Evolutionary conservation across 2,888 invertebrate species (phyloP).

Genomic region (Matsumyia berberina): DNA sequence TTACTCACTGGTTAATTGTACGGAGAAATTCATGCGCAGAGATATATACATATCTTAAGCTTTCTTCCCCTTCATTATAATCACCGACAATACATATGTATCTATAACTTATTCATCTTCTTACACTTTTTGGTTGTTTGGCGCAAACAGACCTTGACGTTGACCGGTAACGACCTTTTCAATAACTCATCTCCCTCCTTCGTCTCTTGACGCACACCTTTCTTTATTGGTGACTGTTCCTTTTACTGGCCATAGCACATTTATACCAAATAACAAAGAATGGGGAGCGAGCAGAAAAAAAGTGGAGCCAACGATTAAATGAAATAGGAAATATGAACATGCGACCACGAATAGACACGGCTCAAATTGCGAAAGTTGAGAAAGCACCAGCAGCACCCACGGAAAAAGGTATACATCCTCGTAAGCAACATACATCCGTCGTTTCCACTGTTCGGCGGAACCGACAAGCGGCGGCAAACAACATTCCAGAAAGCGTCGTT

Average conservation of each 20-base stretch:
- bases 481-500: slow-evolving; percentile 73
- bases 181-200: slow-evolving; percentile 23
- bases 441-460: slow-evolving; percentile 41
- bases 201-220: background rate
- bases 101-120: slow-evolving; percentile 20
- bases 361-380: slow-evolving; percentile 13
- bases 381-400: slow-evolving; percentile 25
- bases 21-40: slow-evolving; percentile 19
- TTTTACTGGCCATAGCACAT: background rate
- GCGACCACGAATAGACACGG: background rate
- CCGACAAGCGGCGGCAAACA: slow-evolving; percentile 55
- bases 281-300: slow-evolving; percentile 8
- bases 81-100: background rate
- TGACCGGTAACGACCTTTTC: slow-evolving; percentile 73
- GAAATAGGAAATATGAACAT: too few species aligned
- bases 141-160: slow-evolving; percentile 73
- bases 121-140: slow-evolving; percentile 30
- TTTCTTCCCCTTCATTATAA: background rate
- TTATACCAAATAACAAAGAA: slow-evolving; percentile 11
- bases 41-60: background rate
- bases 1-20: background rate
- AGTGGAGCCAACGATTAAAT: too few species aligned
- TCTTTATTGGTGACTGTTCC: too few species aligned
- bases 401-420: slow-evolving; percentile 33
- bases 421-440: background rate